phyloP scores from a whole-genome alignment of 2,888 invertebrate species.

The Uropetala carovei region DNA sequence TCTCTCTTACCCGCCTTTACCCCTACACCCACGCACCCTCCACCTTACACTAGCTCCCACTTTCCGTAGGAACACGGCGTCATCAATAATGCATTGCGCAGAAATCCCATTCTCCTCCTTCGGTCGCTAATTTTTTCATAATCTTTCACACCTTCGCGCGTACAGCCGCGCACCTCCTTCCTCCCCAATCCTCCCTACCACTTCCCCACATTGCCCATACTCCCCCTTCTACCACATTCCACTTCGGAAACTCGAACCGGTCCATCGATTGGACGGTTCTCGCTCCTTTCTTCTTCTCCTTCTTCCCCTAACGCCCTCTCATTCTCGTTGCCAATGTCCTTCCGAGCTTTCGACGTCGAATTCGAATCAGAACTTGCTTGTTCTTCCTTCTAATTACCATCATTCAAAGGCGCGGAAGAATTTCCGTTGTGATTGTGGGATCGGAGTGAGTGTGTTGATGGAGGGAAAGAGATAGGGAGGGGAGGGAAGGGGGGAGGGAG shows the following conservation, averaged over 20 bases:
- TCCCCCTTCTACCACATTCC: too few species aligned
- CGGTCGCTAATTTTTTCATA: background rate
- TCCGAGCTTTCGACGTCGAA: too few species aligned
- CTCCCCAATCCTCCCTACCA: too few species aligned
- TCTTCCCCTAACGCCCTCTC: background rate
- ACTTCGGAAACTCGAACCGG: background rate
- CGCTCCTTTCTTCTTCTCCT: background rate
- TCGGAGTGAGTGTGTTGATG: background rate
- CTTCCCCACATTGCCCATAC: too few species aligned
- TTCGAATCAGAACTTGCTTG: background rate
- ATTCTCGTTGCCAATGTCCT: too few species aligned
- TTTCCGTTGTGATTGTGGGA: background rate
- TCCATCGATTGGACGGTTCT: background rate
- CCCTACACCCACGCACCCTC: background rate
- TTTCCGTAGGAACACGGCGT: background rate
- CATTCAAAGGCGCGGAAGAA: background rate
- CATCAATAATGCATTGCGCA: background rate
- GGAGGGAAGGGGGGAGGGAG: background rate
- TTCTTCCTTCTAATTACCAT: conserved; percentile 8
- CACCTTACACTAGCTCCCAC: background rate
- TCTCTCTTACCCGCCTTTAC: too few species aligned
- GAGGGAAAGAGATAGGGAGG: background rate
- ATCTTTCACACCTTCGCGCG: background rate
- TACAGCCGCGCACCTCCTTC: too few species aligned
- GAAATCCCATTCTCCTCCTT: background rate